Evolutionary conservation across 2,888 invertebrate genomes (phyloP).

Genomic region (Ceramica pisi): DNA sequence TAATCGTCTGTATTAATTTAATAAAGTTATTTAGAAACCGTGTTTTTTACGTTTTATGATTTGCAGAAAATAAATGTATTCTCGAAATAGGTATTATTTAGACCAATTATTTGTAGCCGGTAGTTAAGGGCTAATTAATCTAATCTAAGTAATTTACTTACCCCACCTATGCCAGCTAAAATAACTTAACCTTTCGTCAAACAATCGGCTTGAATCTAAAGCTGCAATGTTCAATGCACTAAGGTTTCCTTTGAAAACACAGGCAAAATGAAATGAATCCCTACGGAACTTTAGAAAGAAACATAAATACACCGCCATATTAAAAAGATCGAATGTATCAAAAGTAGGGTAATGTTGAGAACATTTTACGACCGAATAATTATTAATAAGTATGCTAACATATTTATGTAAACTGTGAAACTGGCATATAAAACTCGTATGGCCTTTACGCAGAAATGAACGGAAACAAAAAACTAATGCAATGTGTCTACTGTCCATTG

Average conservation of each 20-base stretch:
- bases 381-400: conserved; percentile 12
- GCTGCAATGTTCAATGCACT: too few species aligned
- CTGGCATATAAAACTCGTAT: background rate
- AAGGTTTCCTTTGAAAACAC: background rate
- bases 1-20: conserved; percentile 1
- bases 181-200: background rate
- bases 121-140: background rate
- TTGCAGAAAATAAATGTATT: too few species aligned
- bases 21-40: background rate
- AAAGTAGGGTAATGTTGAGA: conserved; percentile 40
- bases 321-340: conserved; percentile 1
- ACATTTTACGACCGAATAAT: conserved; percentile 19
- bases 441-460: background rate
- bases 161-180: background rate
- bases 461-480: conserved; percentile 5
- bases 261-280: too few species aligned
- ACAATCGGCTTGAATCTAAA: background rate
- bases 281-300: background rate
- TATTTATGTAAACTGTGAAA: conserved; percentile 12
- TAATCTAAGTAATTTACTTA: background rate
- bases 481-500: background rate
- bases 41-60: too few species aligned
- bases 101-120: too few species aligned
- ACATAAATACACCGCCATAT: background rate
- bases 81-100: too few species aligned